phyloP scores from a whole-genome alignment of 2,888 invertebrate genomes.

The Pachycephus smyrnensis region DNA sequence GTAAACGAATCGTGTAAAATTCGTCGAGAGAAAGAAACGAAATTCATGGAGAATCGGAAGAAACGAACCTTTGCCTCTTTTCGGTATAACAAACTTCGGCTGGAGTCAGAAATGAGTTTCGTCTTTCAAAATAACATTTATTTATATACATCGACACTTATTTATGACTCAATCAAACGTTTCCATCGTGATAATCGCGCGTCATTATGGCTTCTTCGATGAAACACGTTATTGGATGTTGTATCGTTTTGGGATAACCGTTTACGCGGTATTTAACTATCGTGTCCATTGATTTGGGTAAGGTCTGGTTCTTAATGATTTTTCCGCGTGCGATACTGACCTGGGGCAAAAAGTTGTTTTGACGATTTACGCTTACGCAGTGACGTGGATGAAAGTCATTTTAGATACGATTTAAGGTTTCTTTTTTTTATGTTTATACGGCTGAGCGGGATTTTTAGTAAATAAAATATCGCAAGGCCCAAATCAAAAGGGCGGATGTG shows the following conservation, averaged over 20 bases:
- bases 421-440: too few relatives aligned
- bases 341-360: background rate
- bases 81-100: background rate
- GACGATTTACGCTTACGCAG: background rate
- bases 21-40: background rate
- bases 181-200: background rate
- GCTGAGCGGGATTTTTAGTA: too few relatives aligned
- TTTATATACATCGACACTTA: too few relatives aligned
- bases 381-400: background rate
- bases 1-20: background rate
- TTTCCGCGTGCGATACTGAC: background rate
- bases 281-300: background rate
- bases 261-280: background rate
- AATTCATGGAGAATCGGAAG: background rate
- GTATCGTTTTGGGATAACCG: background rate
- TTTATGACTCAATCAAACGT: background rate
- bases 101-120: too few relatives aligned
- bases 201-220: background rate
- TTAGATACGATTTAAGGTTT: too few relatives aligned
- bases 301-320: background rate
- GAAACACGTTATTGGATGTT: background rate
- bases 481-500: too few relatives aligned
- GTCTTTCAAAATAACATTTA: too few relatives aligned
- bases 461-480: too few relatives aligned
- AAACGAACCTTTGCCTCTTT: background rate